phyloP scores from a whole-genome alignment of 1,140 invertebrate genomes.

The Neodiprion lecontei region DNA sequence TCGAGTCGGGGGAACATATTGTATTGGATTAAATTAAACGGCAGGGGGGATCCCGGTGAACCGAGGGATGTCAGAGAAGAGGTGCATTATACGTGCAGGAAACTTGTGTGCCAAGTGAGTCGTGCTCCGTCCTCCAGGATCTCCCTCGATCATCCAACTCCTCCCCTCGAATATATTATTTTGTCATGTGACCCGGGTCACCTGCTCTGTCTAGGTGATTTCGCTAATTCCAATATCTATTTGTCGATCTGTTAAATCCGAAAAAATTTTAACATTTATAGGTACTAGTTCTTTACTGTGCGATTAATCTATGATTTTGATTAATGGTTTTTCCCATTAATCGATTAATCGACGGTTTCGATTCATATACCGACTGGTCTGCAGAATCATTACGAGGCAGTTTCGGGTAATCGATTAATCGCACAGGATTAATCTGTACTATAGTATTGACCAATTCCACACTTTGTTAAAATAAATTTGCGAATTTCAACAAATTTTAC shows the following conservation, averaged over 20 bases:
- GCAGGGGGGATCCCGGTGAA: constrained; percentile 36
- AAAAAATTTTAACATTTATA: no score
- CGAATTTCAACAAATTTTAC: no score
- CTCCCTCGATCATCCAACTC: neutral
- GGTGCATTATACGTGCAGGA: constrained; percentile 45
- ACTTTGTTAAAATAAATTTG: no score
- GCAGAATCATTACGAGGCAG: no score
- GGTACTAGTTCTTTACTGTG: no score
- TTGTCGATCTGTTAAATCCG: neutral
- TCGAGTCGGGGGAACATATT: constrained; percentile 50
- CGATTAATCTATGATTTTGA: no score
- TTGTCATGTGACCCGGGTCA: constrained; percentile 56
- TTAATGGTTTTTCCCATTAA: no score
- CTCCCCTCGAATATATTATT: constrained; percentile 41
- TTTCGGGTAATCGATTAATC: no score
- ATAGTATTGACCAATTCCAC: no score
- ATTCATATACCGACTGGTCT: no score
- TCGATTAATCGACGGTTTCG: no score
- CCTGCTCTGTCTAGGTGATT: constrained; percentile 36
- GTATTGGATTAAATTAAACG: constrained; percentile 60
- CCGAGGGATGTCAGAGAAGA: constrained; percentile 20
- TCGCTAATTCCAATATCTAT: constrained; percentile 1
- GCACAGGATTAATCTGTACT: no score
- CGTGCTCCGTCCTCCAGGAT: constrained; percentile 36
- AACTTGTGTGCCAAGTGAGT: constrained; percentile 60